Evolutionary conservation across 2,113 vertebrate genomes (phyloP).

Genomic region (Chlorocebus sabaeus): DNA sequence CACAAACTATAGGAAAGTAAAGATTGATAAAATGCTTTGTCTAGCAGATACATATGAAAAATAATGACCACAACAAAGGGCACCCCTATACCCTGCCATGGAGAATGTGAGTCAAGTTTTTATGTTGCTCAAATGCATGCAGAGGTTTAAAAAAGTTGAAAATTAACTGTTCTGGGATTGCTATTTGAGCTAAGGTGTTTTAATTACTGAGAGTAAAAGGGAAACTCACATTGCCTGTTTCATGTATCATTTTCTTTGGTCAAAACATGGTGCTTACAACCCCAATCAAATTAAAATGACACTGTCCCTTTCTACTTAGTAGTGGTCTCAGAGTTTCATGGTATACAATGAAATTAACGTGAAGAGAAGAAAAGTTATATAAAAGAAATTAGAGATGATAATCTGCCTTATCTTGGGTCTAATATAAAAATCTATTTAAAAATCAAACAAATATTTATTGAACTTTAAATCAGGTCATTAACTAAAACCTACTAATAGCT

Average conservation of each 20-base stretch:
- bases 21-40: constrained; percentile 17
- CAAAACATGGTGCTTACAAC: constrained; percentile 1
- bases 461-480: constrained; percentile 34
- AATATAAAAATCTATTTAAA: constrained; percentile 35
- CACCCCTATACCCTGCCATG: not conserved
- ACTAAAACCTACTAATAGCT: not conserved
- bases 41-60: constrained; percentile 20
- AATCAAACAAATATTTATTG: constrained; percentile 17
- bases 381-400: constrained; percentile 3
- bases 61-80: constrained; percentile 9
- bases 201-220: not conserved
- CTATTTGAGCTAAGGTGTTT: not conserved
- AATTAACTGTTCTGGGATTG: not conserved
- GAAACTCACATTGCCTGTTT: constrained; percentile 33
- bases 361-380: not conserved
- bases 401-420: not conserved
- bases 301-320: not conserved
- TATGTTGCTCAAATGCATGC: not conserved
- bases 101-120: not conserved
- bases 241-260: not conserved
- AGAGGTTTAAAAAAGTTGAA: not conserved
- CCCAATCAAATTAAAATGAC: constrained; percentile 35
- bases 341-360: constrained; percentile 8
- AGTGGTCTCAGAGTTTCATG: not conserved
- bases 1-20: constrained; percentile 15